Evolutionary conservation across 2,113 vertebrate species (phyloP), one percentile per base, ranked within the genome.

Genomic region (Cnemophilus loriae): DNA sequence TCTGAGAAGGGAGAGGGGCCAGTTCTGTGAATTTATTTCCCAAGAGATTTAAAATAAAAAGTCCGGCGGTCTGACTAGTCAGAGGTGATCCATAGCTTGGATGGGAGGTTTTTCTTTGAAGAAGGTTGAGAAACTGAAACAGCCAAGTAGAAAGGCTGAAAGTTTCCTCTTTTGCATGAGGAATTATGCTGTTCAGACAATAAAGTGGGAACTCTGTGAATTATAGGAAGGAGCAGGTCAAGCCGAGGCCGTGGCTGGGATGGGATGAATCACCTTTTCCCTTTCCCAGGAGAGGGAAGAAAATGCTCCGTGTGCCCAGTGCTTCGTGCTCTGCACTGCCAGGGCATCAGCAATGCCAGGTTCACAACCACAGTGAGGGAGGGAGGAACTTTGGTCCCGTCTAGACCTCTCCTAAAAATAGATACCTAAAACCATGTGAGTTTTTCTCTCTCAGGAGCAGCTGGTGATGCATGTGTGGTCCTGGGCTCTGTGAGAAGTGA

Each of bases 231-330:
- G 61, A 78, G 47, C 7, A 44, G n/a, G 33, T 61, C 35, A 2
- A 75, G 47, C 39, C 0, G 0, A 71, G 57, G 41, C 23, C 18
- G 50, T 0, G 3, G 32, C 56, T 65, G 50, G n/a, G 27, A 44
- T 67, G 35, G 5, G 11, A 28, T 53, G 61, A 85, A 57, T 74
- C 73, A 84, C 19, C 7, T 74, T 65, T 78, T 75, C 35, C 56
- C 78, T 85, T 63, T 17, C 37, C 7, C 39, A 73, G 13, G 11
- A 42, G 18, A 84, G 49, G 61, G 23, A 46, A 64, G 70, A 57
- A 68, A 90, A 39, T 63, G 28, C n/a, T 74, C 35, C 33, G 4
- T 22, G 11, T 42, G 39, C 20, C 39, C 3, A 2, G 3, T 8
- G 33, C 80, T 68, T 89, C 2, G 0, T 32, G 32, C n/a, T 77